Conservation (phyloP, 1,140 invertebrate species). For the Pogonomyrmex barbatus region DNA sequence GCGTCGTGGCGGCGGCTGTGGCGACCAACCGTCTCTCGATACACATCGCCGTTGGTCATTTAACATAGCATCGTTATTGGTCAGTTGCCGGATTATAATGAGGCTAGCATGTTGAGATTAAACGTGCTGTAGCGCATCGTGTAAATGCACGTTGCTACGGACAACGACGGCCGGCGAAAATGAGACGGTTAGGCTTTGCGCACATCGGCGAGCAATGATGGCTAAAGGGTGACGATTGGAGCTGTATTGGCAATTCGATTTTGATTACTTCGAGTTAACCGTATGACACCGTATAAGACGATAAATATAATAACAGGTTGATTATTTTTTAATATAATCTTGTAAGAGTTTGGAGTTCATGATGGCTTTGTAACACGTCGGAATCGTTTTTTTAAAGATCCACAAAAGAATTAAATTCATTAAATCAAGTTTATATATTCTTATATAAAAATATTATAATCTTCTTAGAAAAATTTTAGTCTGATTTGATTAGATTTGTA, state of each 20-base stretch:
- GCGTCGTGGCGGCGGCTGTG: not conserved
- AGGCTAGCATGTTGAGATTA: conserved; percentile 67
- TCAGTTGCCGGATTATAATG: conserved; percentile 70
- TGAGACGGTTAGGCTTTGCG: conserved; percentile 15
- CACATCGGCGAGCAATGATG: not conserved
- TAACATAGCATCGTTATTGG: conserved; percentile 68
- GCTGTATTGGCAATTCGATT: not conserved
- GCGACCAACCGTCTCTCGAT: conserved; percentile 34
- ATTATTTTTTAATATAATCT: not conserved
- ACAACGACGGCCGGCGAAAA: conserved; percentile 7
- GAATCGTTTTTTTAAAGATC: not conserved
- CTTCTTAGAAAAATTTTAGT: too few relatives aligned
- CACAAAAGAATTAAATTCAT: too few relatives aligned
- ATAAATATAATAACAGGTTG: not conserved
- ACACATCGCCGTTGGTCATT: conserved; percentile 64
- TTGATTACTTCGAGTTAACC: not conserved
- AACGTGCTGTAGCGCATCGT: conserved; percentile 31
- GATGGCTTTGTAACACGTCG: not conserved
- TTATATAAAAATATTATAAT: too few relatives aligned
- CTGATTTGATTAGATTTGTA: too few relatives aligned
- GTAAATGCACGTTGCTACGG: conserved; percentile 31
- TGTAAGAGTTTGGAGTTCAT: not conserved
- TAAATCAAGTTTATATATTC: too few relatives aligned
- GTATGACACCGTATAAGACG: not conserved
- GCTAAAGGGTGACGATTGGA: not conserved